Percentiles rank a stretch among this genome's conserved stretches.
Evolutionary conservation across 2,113 vertebrate species (phyloP).

Genomic region (Isurus oxyrinchus): DNA sequence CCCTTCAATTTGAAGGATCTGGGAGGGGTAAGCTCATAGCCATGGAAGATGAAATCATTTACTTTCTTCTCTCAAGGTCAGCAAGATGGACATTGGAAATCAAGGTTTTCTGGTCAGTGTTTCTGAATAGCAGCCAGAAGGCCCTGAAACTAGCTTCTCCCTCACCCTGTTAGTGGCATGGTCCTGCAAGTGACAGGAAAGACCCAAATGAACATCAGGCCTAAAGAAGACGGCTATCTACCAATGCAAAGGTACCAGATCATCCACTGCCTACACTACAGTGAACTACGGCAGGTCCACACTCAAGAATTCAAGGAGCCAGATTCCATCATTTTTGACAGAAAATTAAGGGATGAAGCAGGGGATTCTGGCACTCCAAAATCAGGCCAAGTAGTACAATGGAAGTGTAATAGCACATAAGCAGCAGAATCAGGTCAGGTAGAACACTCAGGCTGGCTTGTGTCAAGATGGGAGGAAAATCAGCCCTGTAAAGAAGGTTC

Average conservation of each 20-base stretch:
- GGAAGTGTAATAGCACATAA: conserved; percentile 72
- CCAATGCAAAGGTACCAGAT: conserved; percentile 86
- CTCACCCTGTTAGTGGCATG: not conserved
- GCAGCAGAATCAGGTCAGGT: not conserved
- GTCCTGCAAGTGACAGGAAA: not conserved
- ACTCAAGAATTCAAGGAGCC: conserved; percentile 69
- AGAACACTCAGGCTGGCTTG: not conserved
- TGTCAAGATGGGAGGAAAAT: not conserved
- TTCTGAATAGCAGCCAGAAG: not conserved
- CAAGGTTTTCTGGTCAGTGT: not conserved
- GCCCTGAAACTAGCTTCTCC: not conserved
- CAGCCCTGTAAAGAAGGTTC: not conserved
- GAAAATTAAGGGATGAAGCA: conserved; percentile 91
- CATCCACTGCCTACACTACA: conserved; percentile 96
- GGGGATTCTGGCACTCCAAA: conserved; percentile 98
- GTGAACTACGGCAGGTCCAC: conserved; percentile 81
- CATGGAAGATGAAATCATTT: not conserved
- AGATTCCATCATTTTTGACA: conserved; percentile 88
- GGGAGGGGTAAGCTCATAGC: not conserved
- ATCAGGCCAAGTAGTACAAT: conserved; percentile 98
- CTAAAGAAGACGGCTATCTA: conserved; percentile 76
- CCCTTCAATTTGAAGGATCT: not conserved
- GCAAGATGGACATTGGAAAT: not conserved
- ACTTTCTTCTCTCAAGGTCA: not conserved
- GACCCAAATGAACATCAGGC: not conserved